Evolutionary conservation across 1,140 invertebrate species (phyloP).

Genomic region (Drosophila fuyamai): DNA sequence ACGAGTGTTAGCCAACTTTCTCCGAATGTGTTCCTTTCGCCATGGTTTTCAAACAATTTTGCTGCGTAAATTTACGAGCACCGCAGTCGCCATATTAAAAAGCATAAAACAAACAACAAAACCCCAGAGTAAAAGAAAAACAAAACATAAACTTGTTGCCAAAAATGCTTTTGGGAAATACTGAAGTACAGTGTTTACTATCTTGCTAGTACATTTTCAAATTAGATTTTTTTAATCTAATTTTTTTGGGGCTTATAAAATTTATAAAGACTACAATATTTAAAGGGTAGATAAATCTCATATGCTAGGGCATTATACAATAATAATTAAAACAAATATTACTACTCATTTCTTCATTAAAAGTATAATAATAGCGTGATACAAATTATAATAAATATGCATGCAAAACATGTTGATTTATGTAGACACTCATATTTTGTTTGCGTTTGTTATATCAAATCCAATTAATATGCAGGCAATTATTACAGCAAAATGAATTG

Average conservation of each 20-base stretch:
- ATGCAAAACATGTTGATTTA: neutral
- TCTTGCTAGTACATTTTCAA: neutral
- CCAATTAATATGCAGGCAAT: neutral
- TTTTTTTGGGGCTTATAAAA: too few species aligned
- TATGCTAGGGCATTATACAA: too few species aligned
- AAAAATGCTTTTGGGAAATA: conserved; percentile 15
- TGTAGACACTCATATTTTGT: neutral
- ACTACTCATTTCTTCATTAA: neutral
- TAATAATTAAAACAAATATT: neutral
- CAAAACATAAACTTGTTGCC: conserved; percentile 39
- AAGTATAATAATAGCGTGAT: neutral
- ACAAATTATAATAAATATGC: conserved; percentile 5
- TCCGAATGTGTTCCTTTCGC: neutral
- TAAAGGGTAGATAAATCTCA: too few species aligned
- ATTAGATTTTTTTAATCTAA: neutral
- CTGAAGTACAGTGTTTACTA: neutral
- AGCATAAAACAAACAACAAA: conserved; percentile 64
- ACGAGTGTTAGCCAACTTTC: conserved; percentile 1
- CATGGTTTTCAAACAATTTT: conserved; percentile 46
- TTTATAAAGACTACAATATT: too few species aligned
- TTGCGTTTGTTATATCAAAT: neutral
- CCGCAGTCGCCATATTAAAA: conserved; percentile 74
- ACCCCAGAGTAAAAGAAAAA: conserved; percentile 17
- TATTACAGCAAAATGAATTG: neutral
- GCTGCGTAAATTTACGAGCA: conserved; percentile 67